Conservation (phyloP, 2,888 invertebrate species). For the Lymantria monacha region DNA sequence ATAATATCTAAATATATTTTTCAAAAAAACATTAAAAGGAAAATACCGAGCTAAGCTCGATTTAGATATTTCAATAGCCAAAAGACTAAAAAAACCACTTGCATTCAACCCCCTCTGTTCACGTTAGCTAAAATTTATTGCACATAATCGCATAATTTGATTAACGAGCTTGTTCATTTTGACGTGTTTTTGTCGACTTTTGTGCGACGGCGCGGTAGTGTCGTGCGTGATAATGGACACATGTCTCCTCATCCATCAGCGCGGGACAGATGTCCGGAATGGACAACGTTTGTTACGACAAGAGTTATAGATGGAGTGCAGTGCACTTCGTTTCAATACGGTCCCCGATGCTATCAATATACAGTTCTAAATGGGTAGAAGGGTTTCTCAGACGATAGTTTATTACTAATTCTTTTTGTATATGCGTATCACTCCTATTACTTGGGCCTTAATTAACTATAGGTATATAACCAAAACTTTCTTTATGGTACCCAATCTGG, state of each 20-base stretch:
- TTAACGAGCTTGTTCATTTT: conserved; percentile 60
- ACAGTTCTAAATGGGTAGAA: background rate
- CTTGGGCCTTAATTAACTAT: no score
- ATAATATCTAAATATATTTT: no score
- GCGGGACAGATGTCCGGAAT: conserved; percentile 62
- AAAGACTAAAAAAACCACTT: no score
- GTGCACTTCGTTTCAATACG: conserved; percentile 44
- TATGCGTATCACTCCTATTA: no score
- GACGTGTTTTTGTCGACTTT: conserved; percentile 49
- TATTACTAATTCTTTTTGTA: no score
- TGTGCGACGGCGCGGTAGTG: conserved; percentile 43
- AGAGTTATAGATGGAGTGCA: conserved; percentile 50
- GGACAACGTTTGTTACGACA: conserved; percentile 55
- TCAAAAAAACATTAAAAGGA: no score
- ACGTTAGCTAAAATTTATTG: conserved; percentile 45
- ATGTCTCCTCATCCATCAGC: conserved; percentile 75
- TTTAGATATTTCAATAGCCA: no score
- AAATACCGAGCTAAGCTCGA: no score
- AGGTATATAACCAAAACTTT: no score
- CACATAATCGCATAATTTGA: conserved; percentile 67
- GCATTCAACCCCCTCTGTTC: no score
- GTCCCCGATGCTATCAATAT: conserved; percentile 30
- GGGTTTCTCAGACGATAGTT: background rate
- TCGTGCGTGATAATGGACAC: conserved; percentile 70
- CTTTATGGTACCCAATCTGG: no score